phyloP scores from a whole-genome alignment of 2,888 invertebrate genomes.

The Cyrtodaria siliqua region DNA sequence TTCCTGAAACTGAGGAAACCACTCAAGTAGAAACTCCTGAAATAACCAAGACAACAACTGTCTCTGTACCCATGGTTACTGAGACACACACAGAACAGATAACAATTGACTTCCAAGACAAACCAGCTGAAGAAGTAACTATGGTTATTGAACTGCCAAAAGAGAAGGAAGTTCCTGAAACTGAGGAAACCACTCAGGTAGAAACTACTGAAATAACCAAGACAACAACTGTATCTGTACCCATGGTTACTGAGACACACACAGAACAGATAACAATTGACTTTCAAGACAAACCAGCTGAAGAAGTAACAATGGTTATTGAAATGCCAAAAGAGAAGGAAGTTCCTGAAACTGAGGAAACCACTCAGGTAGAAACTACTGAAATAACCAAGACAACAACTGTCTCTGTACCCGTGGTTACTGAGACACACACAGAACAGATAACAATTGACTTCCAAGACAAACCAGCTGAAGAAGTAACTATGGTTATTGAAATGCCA shows the following conservation, averaged over 20 bases:
- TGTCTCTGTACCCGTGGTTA: constrained; percentile 47
- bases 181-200: constrained; percentile 54
- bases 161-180: constrained; percentile 62
- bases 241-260: constrained; percentile 49
- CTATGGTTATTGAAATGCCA: constrained; percentile 40
- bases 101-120: constrained; percentile 63
- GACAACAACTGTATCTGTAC: constrained; percentile 51
- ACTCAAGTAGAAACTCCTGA: constrained; percentile 60
- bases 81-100: constrained; percentile 57
- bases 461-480: constrained; percentile 62
- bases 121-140: constrained; percentile 63
- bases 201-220: constrained; percentile 61
- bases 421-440: constrained; percentile 65
- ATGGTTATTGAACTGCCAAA: constrained; percentile 58
- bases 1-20: constrained; percentile 62
- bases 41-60: constrained; percentile 47
- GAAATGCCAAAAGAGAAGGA: constrained; percentile 37
- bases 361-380: constrained; percentile 8
- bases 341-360: constrained; percentile 28
- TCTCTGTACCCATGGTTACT: constrained; percentile 54
- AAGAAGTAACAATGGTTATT: constrained; percentile 54
- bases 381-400: constrained; percentile 45
- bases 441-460: constrained; percentile 66
- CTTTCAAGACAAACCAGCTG: constrained; percentile 59
- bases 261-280: constrained; percentile 58